Evolutionary conservation across 2,113 vertebrate genomes (phyloP).

Genomic region (Varanus salvator): DNA sequence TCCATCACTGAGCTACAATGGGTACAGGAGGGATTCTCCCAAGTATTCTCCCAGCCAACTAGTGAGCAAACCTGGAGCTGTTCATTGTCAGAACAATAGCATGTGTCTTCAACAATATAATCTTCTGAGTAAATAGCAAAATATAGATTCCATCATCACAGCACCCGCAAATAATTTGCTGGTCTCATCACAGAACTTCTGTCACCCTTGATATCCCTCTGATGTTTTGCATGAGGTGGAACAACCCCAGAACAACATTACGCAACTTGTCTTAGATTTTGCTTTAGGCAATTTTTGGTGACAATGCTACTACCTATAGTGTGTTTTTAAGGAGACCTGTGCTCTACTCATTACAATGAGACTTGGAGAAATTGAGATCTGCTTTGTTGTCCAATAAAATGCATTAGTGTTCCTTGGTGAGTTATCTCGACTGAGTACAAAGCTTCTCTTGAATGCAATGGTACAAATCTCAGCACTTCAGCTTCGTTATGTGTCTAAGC

Average conservation of each 20-base stretch:
- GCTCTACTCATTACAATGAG: background rate
- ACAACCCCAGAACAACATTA: too few species aligned
- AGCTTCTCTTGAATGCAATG: background rate
- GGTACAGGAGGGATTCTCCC: background rate
- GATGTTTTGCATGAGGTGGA: background rate
- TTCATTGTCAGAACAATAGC: background rate
- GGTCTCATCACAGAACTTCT: background rate
- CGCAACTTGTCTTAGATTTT: background rate
- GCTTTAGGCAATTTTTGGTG: background rate
- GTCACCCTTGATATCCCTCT: background rate
- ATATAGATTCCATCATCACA: background rate
- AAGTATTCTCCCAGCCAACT: background rate
- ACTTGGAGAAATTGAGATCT: background rate
- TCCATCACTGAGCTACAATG: background rate
- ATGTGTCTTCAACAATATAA: background rate
- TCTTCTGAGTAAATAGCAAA: background rate
- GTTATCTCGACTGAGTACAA: constrained; percentile 15
- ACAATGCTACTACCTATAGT: background rate
- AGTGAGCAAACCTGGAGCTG: background rate
- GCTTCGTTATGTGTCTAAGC: background rate
- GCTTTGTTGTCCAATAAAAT: background rate
- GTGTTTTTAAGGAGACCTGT: background rate
- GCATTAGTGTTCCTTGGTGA: background rate
- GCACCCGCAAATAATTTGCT: background rate
- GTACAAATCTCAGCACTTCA: background rate